A percentile compares a stretch with the other conserved stretches of the same genome.
Conservation (phyloP, 2,888 invertebrate genomes). For the Orthosia gothica region DNA sequence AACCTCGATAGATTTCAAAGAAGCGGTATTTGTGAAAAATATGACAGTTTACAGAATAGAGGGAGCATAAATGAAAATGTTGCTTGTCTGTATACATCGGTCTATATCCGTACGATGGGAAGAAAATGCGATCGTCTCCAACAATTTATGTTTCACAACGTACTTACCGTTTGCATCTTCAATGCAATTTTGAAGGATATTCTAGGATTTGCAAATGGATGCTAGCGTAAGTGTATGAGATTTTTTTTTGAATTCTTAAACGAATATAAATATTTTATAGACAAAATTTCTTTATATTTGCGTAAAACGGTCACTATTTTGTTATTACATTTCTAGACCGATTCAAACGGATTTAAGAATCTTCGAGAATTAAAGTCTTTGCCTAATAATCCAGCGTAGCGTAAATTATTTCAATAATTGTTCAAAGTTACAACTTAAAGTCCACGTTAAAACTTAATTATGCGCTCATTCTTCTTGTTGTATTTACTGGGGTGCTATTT, state of each 20-base stretch:
- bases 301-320: not conserved
- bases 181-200: conserved; percentile 30
- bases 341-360: not conserved
- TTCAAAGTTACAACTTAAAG: conserved; percentile 4
- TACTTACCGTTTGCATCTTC: conserved; percentile 60
- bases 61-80: conserved; percentile 47
- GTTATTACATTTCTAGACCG: not conserved
- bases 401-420: not conserved
- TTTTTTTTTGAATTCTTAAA: too few species aligned
- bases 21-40: conserved; percentile 61
- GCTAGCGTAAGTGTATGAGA: conserved; percentile 35
- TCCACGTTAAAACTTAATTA: conserved; percentile 64
- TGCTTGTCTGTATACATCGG: conserved; percentile 42
- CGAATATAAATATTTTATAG: not conserved
- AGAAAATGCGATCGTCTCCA: conserved; percentile 54
- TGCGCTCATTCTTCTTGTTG: conserved; percentile 67
- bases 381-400: not conserved
- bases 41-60: conserved; percentile 26
- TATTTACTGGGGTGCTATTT: conserved; percentile 69
- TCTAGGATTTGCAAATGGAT: conserved; percentile 54
- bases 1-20: conserved; percentile 65
- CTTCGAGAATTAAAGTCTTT: not conserved
- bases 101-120: conserved; percentile 49
- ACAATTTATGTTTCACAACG: conserved; percentile 63
- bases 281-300: not conserved